Evolutionary conservation across 1,140 invertebrate genomes (phyloP).

Genomic region (Phymorhynchus buccinoides): DNA sequence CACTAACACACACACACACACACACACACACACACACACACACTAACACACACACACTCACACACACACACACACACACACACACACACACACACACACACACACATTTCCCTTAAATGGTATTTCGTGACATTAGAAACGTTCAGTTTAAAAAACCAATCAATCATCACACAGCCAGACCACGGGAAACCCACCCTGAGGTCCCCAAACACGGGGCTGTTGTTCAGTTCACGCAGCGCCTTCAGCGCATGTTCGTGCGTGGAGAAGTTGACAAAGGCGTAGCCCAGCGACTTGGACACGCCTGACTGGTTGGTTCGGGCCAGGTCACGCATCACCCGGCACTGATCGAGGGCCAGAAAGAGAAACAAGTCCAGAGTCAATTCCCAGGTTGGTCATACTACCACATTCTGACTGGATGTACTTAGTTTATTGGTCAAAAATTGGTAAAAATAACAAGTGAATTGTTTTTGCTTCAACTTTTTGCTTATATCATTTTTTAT

Average conservation of each 20-base stretch:
- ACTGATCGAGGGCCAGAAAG: conserved; percentile 75
- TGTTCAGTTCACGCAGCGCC: conserved; percentile 89
- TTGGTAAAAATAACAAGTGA: too few species aligned
- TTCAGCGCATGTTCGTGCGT: conserved; percentile 89
- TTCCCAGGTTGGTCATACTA: too few species aligned
- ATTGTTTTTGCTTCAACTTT: too few species aligned
- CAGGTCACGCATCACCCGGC: conserved; percentile 83
- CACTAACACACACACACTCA: not conserved
- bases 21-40: not conserved
- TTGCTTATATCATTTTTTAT: too few species aligned
- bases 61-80: not conserved
- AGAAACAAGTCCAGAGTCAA: conserved; percentile 80
- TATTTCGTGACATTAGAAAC: too few species aligned
- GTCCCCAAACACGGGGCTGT: conserved; percentile 92
- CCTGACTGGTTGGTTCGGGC: conserved; percentile 78
- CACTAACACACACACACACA: not conserved
- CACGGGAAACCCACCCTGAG: conserved; percentile 79
- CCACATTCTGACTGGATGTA: too few species aligned
- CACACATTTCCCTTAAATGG: too few species aligned
- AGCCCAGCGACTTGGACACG: conserved; percentile 87
- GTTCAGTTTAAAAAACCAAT: too few species aligned
- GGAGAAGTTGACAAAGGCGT: conserved; percentile 92
- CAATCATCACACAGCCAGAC: too few species aligned
- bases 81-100: too few species aligned
- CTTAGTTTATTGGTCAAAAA: too few species aligned